Conservation (phyloP, 2,113 vertebrate species). For the Lepisosteus osseus region DNA sequence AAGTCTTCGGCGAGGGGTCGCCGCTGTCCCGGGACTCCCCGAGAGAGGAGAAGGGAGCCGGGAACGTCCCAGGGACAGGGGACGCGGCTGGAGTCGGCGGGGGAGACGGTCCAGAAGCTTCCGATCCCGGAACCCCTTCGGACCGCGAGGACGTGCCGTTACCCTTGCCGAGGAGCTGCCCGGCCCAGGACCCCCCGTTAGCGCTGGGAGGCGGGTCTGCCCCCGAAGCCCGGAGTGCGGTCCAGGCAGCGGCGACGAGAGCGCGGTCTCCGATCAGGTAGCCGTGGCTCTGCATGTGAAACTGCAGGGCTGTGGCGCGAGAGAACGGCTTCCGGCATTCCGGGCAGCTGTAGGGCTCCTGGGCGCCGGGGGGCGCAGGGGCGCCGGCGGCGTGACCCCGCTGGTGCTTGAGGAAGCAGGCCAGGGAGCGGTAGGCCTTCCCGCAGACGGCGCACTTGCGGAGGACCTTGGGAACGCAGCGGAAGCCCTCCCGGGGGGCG, state of each 20-base stretch:
- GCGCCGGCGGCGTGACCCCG: conserved; percentile 14
- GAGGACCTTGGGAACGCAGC: conserved; percentile 44
- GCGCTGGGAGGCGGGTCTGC: too few relatives aligned
- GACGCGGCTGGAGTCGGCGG: too few relatives aligned
- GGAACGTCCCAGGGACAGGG: too few relatives aligned
- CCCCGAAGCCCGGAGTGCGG: not conserved
- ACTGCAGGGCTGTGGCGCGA: conserved; percentile 68
- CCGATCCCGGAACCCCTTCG: too few relatives aligned
- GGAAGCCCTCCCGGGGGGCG: not conserved
- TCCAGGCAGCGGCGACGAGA: not conserved
- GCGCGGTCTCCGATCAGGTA: conserved; percentile 50
- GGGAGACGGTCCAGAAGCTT: too few relatives aligned
- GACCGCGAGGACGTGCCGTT: too few relatives aligned
- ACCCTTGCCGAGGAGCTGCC: too few relatives aligned
- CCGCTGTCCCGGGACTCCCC: too few relatives aligned
- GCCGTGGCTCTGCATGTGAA: conserved; percentile 71
- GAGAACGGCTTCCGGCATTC: conserved; percentile 68
- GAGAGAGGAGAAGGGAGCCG: too few relatives aligned
- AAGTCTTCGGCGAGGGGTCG: too few relatives aligned
- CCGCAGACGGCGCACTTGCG: conserved; percentile 63
- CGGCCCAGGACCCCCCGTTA: too few relatives aligned
- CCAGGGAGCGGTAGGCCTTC: conserved; percentile 63
- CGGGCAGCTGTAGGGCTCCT: conserved; percentile 65
- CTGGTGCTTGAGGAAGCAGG: conserved; percentile 66
- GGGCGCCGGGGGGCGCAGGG: conserved; percentile 11